Conservation (phyloP, 2,888 invertebrate species). For the Dicranocentrus wangi region DNA sequence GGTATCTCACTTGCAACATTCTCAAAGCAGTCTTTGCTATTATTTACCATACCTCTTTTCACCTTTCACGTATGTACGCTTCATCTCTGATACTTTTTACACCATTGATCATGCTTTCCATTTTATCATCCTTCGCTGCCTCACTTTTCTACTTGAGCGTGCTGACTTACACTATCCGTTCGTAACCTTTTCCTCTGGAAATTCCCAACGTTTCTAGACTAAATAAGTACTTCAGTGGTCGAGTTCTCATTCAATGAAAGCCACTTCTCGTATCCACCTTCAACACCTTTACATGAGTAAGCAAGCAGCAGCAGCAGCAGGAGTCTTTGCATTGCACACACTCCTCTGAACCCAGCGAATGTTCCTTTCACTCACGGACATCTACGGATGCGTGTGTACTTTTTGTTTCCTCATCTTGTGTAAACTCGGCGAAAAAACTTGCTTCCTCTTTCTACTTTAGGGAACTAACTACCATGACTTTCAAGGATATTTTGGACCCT, state of each 20-base stretch:
- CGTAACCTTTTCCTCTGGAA: background rate
- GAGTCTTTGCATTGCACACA: too few relatives aligned
- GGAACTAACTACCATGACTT: too few relatives aligned
- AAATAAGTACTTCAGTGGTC: background rate
- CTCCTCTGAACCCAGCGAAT: too few relatives aligned
- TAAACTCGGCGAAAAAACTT: too few relatives aligned
- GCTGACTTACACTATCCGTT: too few relatives aligned
- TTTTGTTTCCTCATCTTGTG: too few relatives aligned
- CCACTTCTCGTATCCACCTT: constrained; percentile 35
- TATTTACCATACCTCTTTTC: constrained; percentile 57
- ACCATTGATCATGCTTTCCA: constrained; percentile 44
- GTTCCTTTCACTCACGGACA: constrained; percentile 2
- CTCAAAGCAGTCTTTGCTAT: constrained; percentile 30
- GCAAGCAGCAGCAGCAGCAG: background rate
- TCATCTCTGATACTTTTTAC: constrained; percentile 46
- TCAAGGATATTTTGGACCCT: too few relatives aligned
- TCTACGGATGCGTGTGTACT: too few relatives aligned
- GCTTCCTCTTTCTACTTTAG: too few relatives aligned
- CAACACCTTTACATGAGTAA: constrained; percentile 39
- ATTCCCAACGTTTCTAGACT: background rate
- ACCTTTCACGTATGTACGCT: constrained; percentile 38
- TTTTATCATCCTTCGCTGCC: constrained; percentile 46
- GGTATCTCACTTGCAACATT: constrained; percentile 40
- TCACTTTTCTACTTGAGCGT: constrained; percentile 22
- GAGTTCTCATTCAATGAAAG: constrained; percentile 25